Conservation (phyloP, 2,113 vertebrate genomes). For the Thryonomys swinderianus region DNA sequence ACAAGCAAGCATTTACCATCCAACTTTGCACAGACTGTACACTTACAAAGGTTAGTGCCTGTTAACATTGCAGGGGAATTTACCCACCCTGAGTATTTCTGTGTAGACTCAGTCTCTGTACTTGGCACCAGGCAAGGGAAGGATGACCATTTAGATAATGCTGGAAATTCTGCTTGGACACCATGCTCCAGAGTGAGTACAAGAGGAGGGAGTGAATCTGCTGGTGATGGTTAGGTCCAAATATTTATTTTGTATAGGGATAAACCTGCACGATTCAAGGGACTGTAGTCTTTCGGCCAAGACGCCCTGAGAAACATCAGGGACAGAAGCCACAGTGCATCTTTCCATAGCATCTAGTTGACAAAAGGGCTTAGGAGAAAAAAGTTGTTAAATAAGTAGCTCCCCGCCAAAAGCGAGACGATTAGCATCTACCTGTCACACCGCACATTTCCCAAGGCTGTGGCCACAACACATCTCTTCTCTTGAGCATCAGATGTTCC, state of each 20-base stretch:
- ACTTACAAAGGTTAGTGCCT: background rate
- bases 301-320: fast-evolving
- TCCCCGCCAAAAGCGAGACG: background rate
- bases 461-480: background rate
- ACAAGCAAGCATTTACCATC: background rate
- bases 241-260: background rate
- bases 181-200: background rate
- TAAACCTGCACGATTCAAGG: background rate
- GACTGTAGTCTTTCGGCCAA: background rate
- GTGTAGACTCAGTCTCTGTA: background rate
- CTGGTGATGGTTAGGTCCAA: background rate
- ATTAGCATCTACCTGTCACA: background rate
- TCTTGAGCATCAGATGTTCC: background rate
- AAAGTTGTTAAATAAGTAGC: background rate
- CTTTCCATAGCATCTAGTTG: background rate
- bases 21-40: background rate
- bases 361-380: background rate
- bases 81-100: background rate
- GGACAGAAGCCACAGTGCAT: background rate
- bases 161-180: background rate
- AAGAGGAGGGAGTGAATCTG: background rate
- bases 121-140: background rate
- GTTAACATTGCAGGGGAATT: fast-evolving
- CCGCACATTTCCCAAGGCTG: background rate
- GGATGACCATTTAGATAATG: background rate